Percentiles rank a stretch among this genome's conserved stretches.
These are phyloP conservation scores for Drosophila neotestacea DNA, from an alignment of 2,888 invertebrate species.

Conservation along the genomic window DNA sequence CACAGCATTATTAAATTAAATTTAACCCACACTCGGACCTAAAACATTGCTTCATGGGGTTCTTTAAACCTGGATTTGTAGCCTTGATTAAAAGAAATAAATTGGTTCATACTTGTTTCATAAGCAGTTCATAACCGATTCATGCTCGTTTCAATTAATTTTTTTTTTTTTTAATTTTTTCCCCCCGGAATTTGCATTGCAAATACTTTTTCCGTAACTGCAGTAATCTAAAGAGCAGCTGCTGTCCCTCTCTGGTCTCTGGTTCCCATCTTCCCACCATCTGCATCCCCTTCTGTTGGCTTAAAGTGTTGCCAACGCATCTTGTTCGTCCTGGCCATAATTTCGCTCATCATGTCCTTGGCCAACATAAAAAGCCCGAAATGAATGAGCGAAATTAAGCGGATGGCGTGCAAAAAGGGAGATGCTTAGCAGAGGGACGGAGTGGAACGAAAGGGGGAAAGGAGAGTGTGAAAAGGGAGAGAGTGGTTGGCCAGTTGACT, in stretches of 20 bases:
- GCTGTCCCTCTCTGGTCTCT: background rate
- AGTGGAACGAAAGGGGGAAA: no score
- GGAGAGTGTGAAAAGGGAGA: background rate
- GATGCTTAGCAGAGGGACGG: background rate
- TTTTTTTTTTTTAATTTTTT: background rate
- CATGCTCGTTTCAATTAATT: slow-evolving; percentile 8
- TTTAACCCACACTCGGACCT: no score
- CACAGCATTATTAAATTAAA: no score
- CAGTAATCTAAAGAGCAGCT: slow-evolving; percentile 20
- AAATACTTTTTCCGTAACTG: background rate
- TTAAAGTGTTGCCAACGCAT: slow-evolving; percentile 7
- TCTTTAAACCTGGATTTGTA: no score
- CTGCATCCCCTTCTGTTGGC: background rate
- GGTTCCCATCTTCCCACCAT: no score
- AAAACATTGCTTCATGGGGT: no score
- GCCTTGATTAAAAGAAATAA: background rate
- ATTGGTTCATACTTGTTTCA: background rate
- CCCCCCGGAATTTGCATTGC: slow-evolving; percentile 2
- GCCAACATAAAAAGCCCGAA: slow-evolving; percentile 54
- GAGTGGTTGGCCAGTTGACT: slow-evolving; percentile 40
- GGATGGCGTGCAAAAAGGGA: slow-evolving; percentile 24
- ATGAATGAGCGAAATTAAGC: slow-evolving; percentile 61
- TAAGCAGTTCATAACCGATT: slow-evolving; percentile 1
- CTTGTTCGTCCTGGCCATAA: slow-evolving; percentile 34
- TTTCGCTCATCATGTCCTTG: slow-evolving; percentile 59